Evolutionary conservation across 2,888 invertebrate genomes (phyloP).

Genomic region (Shargacucullia verbasci): DNA sequence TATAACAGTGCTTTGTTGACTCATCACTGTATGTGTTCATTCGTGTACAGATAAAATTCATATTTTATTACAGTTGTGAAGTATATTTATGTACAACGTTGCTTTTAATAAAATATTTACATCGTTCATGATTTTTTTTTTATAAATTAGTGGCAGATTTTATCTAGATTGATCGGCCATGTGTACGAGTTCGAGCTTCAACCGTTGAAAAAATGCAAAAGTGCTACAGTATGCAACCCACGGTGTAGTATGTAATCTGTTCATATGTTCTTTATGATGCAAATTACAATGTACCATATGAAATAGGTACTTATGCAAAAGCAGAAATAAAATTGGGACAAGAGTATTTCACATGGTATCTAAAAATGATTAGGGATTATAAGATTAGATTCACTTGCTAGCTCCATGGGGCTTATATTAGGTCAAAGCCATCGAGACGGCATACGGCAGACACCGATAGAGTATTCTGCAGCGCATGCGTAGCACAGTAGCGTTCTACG

Average conservation of each 20-base stretch:
- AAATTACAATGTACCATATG: too few species aligned
- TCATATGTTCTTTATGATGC: too few species aligned
- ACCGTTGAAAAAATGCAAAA: too few species aligned
- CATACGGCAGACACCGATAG: not conserved
- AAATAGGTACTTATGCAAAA: too few species aligned
- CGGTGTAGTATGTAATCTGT: too few species aligned
- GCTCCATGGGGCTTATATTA: slow-evolving; percentile 29
- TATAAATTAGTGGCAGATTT: too few species aligned
- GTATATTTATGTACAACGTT: slow-evolving; percentile 58
- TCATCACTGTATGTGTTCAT: slow-evolving; percentile 46
- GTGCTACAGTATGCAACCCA: too few species aligned
- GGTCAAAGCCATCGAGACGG: slow-evolving; percentile 23
- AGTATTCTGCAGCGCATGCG: slow-evolving; percentile 51
- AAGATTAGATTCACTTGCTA: slow-evolving; percentile 13
- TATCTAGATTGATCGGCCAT: too few species aligned
- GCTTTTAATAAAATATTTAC: slow-evolving; percentile 57
- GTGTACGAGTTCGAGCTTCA: too few species aligned
- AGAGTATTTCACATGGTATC: slow-evolving; percentile 37
- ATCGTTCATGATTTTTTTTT: slow-evolving; percentile 38
- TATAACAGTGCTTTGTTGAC: slow-evolving; percentile 31
- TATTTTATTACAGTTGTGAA: slow-evolving; percentile 55
- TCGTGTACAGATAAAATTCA: slow-evolving; percentile 40
- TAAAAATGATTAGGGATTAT: slow-evolving; percentile 1
- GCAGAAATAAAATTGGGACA: slow-evolving; percentile 22
- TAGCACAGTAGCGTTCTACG: slow-evolving; percentile 44